Base-by-base conservation (phyloP, 2,113 vertebrate genomes). In the Ceuthmochares aereus region DNA sequence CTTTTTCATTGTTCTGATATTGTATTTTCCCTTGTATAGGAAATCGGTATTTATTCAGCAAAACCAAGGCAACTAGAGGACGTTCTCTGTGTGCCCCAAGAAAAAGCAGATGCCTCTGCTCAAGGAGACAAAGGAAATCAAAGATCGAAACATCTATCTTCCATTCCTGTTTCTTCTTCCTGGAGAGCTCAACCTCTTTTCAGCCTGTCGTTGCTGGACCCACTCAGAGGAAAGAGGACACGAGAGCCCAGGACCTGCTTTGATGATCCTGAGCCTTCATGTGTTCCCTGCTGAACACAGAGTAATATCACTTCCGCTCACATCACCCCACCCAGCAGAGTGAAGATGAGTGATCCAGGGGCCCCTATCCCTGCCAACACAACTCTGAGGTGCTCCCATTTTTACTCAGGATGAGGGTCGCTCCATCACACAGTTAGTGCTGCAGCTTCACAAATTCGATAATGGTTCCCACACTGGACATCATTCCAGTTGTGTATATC, bases 401-500 rank as follows among this genome's bases (percentile, higher is more conserved):
- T 82, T 54, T 55, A 51, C 13, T 77, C 70, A 70, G 40, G 12
- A 16, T 30, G 18, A 36, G 34, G 6, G 3, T 27, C 3, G 11
- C 34, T 54, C 67, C 42, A 12, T 76, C 67, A 83, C 29, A 89
- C 17, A 42, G 9, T 62, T 29, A 58, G n/a, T 22, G 47, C 80
- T 18, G 30, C 52, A 72, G 20, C 52, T 79, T 96, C 80, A 55
- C 93, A 96, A 22, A 93, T 70, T 14, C 87, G 60, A 29, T 62
- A 0, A 32, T 5, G 14, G 0, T 0, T 1, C 4, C 0, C 1
- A 1, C 14, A 77, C 7, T 0, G 2, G 12, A 8, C 2, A 17
- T 94, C 36, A 10, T 88, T 94, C 93, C 95, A 96, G 70, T 94
- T 96, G 11, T 1, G 0, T 19, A 0, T 3, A 2, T 5, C 0